Evolutionary conservation across 1,140 invertebrate genomes (phyloP), one percentile per base, ranked within the genome.

Genomic region (Drosophila kepulauana): DNA sequence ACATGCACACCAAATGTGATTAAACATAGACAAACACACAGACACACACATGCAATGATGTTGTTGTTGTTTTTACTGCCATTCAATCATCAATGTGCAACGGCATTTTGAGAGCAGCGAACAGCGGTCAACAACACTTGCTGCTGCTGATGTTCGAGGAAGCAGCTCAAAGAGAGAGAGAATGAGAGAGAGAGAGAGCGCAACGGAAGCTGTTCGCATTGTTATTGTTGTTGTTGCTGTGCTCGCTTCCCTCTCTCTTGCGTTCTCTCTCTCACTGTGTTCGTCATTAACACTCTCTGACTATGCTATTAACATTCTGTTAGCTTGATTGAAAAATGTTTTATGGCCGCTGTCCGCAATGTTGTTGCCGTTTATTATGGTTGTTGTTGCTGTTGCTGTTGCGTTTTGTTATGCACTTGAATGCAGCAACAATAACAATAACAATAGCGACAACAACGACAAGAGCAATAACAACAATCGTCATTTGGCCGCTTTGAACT

Each of bases 251-350:
- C 67, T 38, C 35, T 15, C 15, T 7, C 20, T 25, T 25, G 20
- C 3, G 20, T 6, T 16, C 64, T 59, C 41, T n/a, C 48, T 58
- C 33, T 38, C 16, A 10, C 15, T 52, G 45, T 54, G 43, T 73
- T 56, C 30, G 15, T 25, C 46, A 70, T 61, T 79, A 68, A 46
- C 72, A 74, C 70, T 67, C 52, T 52, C 51, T 20, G 62, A 33
- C 65, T 63, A 59, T 73, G 84, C 74, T 77, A 87, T 87, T 87
- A 87, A 87, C 84, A 89, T 89, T 81, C 70, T 89, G 84, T 89
- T 87, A 84, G 88, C 79, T 89, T 87, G 85, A 87, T 87, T 88
- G 84, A 84, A 87, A 86, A 87, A 80, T 87, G 81, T 69, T 87
- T 88, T 87, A 87, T 86, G 75, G 75, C 66, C 49, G 69, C 63